Evolutionary conservation across 2,888 invertebrate species (phyloP).

Genomic region (Frankliniella intonsa): DNA sequence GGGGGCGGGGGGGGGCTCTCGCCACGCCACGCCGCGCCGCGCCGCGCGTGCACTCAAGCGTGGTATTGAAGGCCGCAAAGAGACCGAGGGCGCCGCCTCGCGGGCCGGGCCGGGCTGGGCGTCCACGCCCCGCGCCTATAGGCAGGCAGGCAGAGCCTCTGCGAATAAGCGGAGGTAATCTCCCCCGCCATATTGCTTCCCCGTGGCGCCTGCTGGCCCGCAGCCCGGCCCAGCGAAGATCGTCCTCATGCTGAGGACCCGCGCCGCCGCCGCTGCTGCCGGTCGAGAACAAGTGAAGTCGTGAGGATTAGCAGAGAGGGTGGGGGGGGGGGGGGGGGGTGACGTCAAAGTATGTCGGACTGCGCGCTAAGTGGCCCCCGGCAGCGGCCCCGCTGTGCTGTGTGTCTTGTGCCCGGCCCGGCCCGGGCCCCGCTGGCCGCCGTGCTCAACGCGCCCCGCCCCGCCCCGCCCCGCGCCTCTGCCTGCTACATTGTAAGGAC

Average conservation of each 20-base stretch:
- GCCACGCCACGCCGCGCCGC: background rate
- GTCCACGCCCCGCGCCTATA: background rate
- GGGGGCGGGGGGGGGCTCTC: background rate
- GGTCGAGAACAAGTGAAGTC: too few species aligned
- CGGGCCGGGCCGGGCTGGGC: background rate
- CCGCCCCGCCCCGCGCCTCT: background rate
- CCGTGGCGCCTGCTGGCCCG: too few species aligned
- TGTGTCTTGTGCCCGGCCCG: too few species aligned
- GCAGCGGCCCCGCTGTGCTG: background rate
- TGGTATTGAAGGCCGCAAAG: conserved; percentile 18
- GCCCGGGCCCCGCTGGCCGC: too few species aligned
- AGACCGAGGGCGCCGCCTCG: background rate
- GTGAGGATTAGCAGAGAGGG: too few species aligned
- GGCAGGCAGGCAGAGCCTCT: background rate
- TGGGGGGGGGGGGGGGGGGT: too few species aligned
- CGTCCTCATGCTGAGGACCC: background rate
- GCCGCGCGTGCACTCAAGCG: background rate
- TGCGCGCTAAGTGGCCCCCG: background rate
- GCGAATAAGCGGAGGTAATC: background rate
- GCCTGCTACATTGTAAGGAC: background rate
- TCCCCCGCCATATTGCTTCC: background rate
- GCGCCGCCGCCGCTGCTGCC: too few species aligned
- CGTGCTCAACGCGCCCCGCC: background rate
- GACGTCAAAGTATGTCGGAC: background rate
- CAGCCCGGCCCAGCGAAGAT: background rate